Percentiles rank a stretch among this genome's conserved stretches.
Conservation (phyloP, 2,888 invertebrate species). For the Allolobophora icterica region DNA sequence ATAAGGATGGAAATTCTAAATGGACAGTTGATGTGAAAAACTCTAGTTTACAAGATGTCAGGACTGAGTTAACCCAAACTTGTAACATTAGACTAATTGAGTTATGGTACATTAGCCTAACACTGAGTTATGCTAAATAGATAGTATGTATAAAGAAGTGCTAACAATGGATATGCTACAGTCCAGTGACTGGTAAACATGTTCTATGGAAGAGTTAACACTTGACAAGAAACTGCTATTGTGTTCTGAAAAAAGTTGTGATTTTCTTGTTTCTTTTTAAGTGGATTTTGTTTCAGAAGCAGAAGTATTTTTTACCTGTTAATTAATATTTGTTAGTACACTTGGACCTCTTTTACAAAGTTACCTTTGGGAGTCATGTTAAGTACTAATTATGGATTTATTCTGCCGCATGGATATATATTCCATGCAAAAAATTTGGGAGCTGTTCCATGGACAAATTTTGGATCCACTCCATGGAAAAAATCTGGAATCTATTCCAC, state of each 20-base stretch:
- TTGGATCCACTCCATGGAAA: background rate
- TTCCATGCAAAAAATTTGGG: background rate
- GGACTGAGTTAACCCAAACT: background rate
- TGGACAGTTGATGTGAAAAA: background rate
- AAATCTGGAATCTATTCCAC: background rate
- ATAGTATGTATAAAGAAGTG: background rate
- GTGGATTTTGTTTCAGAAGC: background rate
- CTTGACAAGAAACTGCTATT: background rate
- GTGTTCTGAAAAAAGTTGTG: background rate
- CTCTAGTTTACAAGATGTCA: background rate
- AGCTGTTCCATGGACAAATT: background rate
- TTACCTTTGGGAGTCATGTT: background rate
- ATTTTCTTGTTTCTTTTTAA: slow-evolving; percentile 4
- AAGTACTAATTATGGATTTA: background rate
- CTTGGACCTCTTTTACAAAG: background rate
- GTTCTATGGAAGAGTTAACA: background rate
- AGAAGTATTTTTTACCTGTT: background rate
- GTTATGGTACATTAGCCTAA: background rate
- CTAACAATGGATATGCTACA: background rate
- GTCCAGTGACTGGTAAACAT: background rate
- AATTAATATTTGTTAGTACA: background rate
- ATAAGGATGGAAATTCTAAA: background rate
- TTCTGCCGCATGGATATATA: background rate
- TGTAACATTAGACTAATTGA: background rate
- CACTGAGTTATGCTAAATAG: background rate